Evolutionary conservation across 2,888 invertebrate genomes (phyloP), one percentile per base, ranked within the genome.

Genomic region (Epirrhoe tristata): DNA sequence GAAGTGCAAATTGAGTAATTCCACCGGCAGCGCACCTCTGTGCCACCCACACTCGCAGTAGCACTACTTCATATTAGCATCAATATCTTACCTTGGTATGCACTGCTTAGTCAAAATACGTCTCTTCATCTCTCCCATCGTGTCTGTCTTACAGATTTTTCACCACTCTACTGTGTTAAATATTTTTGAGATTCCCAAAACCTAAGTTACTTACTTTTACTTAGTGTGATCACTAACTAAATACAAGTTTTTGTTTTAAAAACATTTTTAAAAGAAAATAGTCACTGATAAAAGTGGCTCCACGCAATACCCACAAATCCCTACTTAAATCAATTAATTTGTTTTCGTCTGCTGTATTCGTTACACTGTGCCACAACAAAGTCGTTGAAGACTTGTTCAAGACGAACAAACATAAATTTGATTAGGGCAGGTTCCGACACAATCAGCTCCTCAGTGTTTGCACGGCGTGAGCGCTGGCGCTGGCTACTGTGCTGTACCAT

Each of bases 1-100:
- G 86, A 91, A 92, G 92, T 92, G 92, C 87, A 92, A 92, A 92
- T 92, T 89, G 90, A 91, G 88, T 91, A 86, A 90, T 91, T 85
- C 80, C 76, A 76, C 72, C 77, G 76, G 76, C 77, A 72, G 74
- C 74, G 78, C 70, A 71, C 76, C 74, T 76, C 70, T 73, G 43
- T 24, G 14, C 8, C 43, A 6, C 53, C 31, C 10, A 3, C 0
- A 0, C 32, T 8, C 14, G 10, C 64, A 61, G 68, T 55, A 53
- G 6, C 16, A 5, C 59, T n/a, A 46, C 58, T 55, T 12, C 10
- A 12, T 10, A 1, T 36, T 36, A n/a, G n/a, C 36, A 39, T 3
- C 8, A 36, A 36, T 6, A 36, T 36, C 8, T 36, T 36, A n/a
- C n/a, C n/a, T n/a, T n/a, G n/a, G n/a, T n/a, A n/a, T n/a, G n/a